Evolutionary conservation across 2,113 vertebrate genomes (phyloP).

Genomic region (Anoura caudifer): DNA sequence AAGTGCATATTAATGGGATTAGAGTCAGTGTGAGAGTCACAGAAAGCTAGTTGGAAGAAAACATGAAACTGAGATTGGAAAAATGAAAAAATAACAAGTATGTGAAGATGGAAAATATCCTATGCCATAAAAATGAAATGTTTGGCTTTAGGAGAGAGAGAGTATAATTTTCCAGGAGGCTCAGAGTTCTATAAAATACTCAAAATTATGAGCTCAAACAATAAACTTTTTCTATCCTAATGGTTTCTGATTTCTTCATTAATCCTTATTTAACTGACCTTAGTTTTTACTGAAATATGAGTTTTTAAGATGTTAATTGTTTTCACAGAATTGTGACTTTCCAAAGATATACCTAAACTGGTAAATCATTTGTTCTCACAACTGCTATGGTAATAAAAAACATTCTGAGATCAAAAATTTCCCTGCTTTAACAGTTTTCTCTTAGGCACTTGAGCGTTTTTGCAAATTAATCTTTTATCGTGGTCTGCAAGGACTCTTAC

Average conservation of each 20-base stretch:
- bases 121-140: neutral
- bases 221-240: neutral
- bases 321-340: neutral
- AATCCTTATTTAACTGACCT: neutral
- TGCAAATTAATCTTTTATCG: constrained; percentile 44
- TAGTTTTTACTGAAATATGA: neutral
- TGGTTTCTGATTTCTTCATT: neutral
- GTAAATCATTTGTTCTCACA: neutral
- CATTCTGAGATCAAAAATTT: neutral
- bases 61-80: neutral
- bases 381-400: neutral
- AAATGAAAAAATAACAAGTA: neutral
- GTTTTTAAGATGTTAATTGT: neutral
- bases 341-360: neutral
- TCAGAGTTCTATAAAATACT: neutral
- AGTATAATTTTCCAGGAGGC: neutral
- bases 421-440: neutral
- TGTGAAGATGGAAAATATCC: fast-evolving
- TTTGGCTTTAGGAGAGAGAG: neutral
- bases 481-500: neutral
- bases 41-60: neutral
- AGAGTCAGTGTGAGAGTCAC: neutral
- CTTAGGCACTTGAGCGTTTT: neutral
- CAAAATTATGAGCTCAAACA: neutral
- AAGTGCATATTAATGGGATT: neutral